phyloP scores from a whole-genome alignment of 2,113 vertebrate species.

The Mobula hypostoma region DNA sequence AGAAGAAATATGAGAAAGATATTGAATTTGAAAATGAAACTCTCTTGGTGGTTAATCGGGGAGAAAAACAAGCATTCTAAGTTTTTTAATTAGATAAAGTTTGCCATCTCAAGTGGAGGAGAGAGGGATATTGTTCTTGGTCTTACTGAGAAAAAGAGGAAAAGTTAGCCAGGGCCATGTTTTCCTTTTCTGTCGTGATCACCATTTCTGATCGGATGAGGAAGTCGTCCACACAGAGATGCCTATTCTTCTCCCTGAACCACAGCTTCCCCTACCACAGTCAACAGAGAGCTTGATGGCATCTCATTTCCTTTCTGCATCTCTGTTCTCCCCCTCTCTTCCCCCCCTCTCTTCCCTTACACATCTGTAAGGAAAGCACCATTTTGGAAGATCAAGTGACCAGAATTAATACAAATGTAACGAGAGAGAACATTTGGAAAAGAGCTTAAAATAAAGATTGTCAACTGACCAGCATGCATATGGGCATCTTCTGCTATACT shows the following conservation, averaged over 20 bases:
- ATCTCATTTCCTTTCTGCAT: too few species aligned
- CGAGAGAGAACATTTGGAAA: background rate
- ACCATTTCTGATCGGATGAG: too few species aligned
- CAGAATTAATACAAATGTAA: background rate
- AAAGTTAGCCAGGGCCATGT: background rate
- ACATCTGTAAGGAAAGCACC: background rate
- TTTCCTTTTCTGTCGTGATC: background rate
- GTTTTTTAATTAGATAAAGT: background rate
- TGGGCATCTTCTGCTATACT: conserved; percentile 76
- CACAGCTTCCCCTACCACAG: too few species aligned
- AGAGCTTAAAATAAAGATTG: background rate
- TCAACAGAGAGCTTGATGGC: too few species aligned
- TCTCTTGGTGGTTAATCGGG: background rate
- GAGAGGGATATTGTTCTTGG: background rate
- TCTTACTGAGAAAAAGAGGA: background rate
- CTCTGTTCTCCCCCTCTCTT: background rate
- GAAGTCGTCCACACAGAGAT: too few species aligned
- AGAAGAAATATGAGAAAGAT: background rate
- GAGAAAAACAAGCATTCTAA: background rate
- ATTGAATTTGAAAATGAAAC: background rate
- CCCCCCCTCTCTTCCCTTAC: background rate
- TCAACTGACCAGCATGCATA: conserved; percentile 85
- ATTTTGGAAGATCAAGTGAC: background rate
- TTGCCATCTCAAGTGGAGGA: background rate
- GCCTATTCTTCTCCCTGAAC: too few species aligned